phyloP scores from a whole-genome alignment of 2,888 invertebrate genomes.

The Rapana venosa region DNA sequence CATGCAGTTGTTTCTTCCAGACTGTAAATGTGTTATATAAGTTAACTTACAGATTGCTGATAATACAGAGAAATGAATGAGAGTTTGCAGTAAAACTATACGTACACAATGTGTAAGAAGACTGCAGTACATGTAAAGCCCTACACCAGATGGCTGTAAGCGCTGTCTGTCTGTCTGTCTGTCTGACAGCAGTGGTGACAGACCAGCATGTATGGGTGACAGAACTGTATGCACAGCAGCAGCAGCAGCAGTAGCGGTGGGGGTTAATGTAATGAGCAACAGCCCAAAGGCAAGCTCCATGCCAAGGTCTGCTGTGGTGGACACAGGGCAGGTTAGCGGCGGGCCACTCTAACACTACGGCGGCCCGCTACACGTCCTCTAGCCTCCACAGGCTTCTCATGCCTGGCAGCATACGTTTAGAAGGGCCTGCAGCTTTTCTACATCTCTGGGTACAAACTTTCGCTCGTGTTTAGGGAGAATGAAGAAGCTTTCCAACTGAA shows the following conservation, averaged over 20 bases:
- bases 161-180: background rate
- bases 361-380: background rate
- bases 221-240: background rate
- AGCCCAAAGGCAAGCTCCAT: conserved; percentile 6
- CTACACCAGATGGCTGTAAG: too few species aligned
- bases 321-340: background rate
- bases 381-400: background rate
- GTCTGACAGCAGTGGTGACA: background rate
- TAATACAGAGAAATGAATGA: too few species aligned
- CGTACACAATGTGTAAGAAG: too few species aligned
- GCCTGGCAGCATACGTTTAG: conserved; percentile 65
- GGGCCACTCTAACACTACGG: background rate
- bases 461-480: conserved; percentile 70
- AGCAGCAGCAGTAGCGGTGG: background rate
- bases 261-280: background rate
- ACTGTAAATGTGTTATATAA: too few species aligned
- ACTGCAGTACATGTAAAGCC: too few species aligned
- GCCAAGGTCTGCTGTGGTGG: background rate
- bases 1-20: too few species aligned
- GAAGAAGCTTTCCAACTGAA: conserved; percentile 75
- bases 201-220: background rate
- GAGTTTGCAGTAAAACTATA: too few species aligned
- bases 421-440: conserved; percentile 64
- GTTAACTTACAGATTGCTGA: too few species aligned
- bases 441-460: conserved; percentile 72